These are phyloP conservation scores for Pygocentrus nattereri DNA, from an alignment of 2,797 vertebrate genomes.

Conservation along the genomic window DNA sequence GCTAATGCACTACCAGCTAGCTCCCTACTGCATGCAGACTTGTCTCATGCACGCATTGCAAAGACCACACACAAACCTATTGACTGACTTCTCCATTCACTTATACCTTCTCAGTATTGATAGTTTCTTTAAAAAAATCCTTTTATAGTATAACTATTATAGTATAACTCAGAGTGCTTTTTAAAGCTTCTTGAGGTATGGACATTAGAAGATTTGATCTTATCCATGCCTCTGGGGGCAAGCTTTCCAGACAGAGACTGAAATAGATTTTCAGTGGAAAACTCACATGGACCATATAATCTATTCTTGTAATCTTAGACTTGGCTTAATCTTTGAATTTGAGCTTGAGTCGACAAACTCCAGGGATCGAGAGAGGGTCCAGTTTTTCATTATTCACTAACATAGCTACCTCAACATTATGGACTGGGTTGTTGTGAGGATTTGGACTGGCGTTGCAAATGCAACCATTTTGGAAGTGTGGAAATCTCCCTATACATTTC, in stretches of 20 bases:
- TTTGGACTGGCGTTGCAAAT: no score
- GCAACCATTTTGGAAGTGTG: no score
- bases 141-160: no score
- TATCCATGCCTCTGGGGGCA: not conserved
- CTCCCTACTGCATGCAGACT: not conserved
- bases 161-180: slow-evolving; percentile 17
- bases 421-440: no score
- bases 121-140: not conserved
- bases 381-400: no score
- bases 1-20: not conserved
- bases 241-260: slow-evolving; percentile 15
- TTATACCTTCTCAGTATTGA: slow-evolving; percentile 4
- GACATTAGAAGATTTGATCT: slow-evolving; percentile 21
- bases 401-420: no score
- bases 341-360: no score
- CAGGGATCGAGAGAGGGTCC: no score
- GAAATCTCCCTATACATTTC: no score
- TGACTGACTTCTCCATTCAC: slow-evolving; percentile 14
- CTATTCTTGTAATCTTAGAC: not conserved
- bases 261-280: slow-evolving; percentile 37
- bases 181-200: slow-evolving; percentile 20
- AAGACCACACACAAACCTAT: slow-evolving; percentile 17
- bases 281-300: slow-evolving; percentile 1
- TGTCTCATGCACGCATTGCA: not conserved
- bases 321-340: slow-evolving; percentile 3